Evolutionary conservation across 2,797 vertebrate species (phyloP), one percentile per base, ranked within the genome.

Genomic region (Trachurus trachurus): DNA sequence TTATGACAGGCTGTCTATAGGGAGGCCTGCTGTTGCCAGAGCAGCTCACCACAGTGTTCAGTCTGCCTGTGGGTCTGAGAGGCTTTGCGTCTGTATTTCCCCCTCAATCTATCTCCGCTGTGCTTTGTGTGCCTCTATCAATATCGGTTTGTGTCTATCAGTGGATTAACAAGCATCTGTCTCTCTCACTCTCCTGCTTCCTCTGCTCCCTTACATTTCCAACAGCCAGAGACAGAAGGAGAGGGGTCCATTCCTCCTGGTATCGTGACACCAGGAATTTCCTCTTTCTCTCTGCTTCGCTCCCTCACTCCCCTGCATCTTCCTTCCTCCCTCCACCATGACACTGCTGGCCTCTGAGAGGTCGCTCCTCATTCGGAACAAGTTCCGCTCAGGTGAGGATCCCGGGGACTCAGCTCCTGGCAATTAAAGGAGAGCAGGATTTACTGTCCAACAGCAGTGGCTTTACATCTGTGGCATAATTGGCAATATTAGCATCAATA

Each of bases 361-460:
- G 91, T 98, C 97, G 3, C 94, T 97, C 79, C 96, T 97, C 90
- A 97, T 98, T 92, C 94, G 96, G 80, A 97, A 96, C 95, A 97
- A 97, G 93, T 97, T 98, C 90, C 96, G 96, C 86, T 97, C 97
- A 92, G 97, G 97, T 97, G 95, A 97, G 96, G 53, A 71, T 54
- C 60, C 61, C 7, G 52, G 44, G 40, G 60, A 60, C 34, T 83
- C 60, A 37, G 15, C 57, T 50, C 50, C 17, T 6, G 9, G 29
- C 73, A 63, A 53, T 83, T 86, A 70, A 50, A 75, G 34, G 58
- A 19, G 49, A n/a, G 61, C 26, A 39, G 47, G 57, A 50, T 71
- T 58, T 45, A 13, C 74, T 74, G 76, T 39, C 39, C 56, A 9
- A 22, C 60, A 73, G 12, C 54, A 49, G 11, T 12, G 58, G 57